phyloP scores from a whole-genome alignment of 2,797 vertebrate genomes.

The Scomberomorus guttatus region DNA sequence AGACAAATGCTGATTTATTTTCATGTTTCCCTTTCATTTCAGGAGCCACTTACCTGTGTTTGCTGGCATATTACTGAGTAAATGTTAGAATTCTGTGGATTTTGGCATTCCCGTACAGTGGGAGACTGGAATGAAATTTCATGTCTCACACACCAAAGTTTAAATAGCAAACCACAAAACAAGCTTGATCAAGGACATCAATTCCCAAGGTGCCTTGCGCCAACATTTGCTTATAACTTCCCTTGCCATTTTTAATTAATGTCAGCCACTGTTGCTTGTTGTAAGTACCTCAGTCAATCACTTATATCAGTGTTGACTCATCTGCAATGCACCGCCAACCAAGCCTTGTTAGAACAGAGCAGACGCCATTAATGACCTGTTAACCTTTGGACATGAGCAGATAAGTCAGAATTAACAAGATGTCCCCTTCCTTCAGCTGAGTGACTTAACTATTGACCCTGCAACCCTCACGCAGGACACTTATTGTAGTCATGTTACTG shows the following conservation, averaged over 20 bases:
- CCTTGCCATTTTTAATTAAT: slow-evolving; percentile 47
- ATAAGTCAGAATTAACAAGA: slow-evolving; percentile 40
- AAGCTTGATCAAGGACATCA: slow-evolving; percentile 34
- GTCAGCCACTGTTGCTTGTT: slow-evolving; percentile 33
- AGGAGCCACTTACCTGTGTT: slow-evolving; percentile 40
- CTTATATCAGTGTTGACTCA: slow-evolving; percentile 49
- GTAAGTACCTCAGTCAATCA: slow-evolving; percentile 53
- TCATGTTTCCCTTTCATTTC: slow-evolving; percentile 41
- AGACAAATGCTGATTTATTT: slow-evolving; percentile 46
- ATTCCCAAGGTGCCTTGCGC: slow-evolving; percentile 42
- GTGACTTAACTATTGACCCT: slow-evolving; percentile 29
- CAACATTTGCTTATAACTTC: slow-evolving; percentile 55
- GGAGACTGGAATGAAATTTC: not conserved
- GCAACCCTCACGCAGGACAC: slow-evolving; percentile 15
- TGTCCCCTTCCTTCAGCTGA: slow-evolving; percentile 16
- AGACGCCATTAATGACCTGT: slow-evolving; percentile 36
- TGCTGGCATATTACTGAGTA: slow-evolving; percentile 15
- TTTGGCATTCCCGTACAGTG: slow-evolving; percentile 7
- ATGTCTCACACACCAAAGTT: slow-evolving; percentile 3
- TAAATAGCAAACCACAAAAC: slow-evolving; percentile 29
- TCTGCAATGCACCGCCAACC: slow-evolving; percentile 36
- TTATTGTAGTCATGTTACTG: slow-evolving; percentile 22
- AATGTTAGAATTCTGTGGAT: slow-evolving; percentile 29
- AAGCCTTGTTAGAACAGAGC: slow-evolving; percentile 40
- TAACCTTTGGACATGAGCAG: slow-evolving; percentile 49